These are phyloP conservation scores for Chironomus riparius DNA, from an alignment of 2,888 invertebrate species.

Conservation along the genomic window DNA sequence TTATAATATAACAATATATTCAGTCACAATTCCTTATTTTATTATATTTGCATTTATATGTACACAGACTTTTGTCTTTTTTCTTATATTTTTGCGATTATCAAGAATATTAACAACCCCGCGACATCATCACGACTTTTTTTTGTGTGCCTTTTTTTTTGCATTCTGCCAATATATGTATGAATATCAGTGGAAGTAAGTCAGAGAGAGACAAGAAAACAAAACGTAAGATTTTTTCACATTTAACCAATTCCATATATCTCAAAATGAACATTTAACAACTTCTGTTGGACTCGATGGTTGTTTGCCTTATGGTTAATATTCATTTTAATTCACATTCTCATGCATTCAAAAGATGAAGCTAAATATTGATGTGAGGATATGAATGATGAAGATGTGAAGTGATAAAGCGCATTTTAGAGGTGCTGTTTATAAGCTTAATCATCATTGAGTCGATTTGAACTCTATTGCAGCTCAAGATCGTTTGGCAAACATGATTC, in stretches of 20 bases:
- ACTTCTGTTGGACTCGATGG: neutral
- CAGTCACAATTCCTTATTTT: neutral
- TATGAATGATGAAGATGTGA: too few relatives aligned
- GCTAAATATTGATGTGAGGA: too few relatives aligned
- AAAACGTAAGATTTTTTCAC: neutral
- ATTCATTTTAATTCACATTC: too few relatives aligned
- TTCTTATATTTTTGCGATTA: neutral
- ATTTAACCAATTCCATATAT: neutral
- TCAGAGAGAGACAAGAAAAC: too few relatives aligned
- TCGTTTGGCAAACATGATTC: too few relatives aligned
- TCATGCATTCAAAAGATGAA: too few relatives aligned
- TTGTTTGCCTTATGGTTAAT: neutral
- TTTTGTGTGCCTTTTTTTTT: neutral
- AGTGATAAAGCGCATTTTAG: too few relatives aligned
- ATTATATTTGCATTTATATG: neutral
- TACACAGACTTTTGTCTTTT: neutral
- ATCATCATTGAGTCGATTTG: too few relatives aligned
- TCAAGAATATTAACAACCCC: slow-evolving; percentile 12
- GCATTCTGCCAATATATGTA: neutral
- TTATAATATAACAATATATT: neutral
- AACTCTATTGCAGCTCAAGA: too few relatives aligned
- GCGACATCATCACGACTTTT: slow-evolving; percentile 11
- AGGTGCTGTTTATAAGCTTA: too few relatives aligned
- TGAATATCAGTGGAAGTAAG: neutral
- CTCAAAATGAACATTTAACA: neutral